These are phyloP conservation scores for Psittacula echo DNA, from an alignment of 2,797 vertebrate genomes.

Conservation along the genomic window DNA sequence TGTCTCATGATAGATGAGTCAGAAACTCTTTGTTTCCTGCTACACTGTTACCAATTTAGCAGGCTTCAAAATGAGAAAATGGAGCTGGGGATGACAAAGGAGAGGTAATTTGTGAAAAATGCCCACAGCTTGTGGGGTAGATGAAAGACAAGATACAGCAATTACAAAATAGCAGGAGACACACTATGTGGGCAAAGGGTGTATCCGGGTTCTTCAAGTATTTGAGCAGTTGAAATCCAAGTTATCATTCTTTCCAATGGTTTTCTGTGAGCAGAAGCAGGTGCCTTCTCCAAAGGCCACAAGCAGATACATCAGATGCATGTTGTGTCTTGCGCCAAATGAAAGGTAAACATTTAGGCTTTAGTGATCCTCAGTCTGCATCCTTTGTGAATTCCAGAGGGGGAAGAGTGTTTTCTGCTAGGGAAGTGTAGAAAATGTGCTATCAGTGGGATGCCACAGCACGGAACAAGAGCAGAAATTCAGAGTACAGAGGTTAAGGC, in stretches of 20 bases:
- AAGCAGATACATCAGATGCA: not conserved
- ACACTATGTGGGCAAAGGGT: slow-evolving; percentile 4
- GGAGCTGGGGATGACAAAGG: slow-evolving; percentile 43
- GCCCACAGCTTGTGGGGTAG: slow-evolving; percentile 15
- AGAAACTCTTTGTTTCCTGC: slow-evolving; percentile 56
- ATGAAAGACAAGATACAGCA: slow-evolving; percentile 51
- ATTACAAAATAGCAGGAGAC: slow-evolving; percentile 40
- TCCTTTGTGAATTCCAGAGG: not conserved
- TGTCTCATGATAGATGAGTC: slow-evolving; percentile 64
- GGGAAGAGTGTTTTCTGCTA: not conserved
- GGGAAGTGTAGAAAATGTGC: not conserved
- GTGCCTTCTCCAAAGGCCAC: not conserved
- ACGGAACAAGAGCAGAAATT: not conserved
- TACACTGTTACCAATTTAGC: slow-evolving; percentile 34
- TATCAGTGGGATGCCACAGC: not conserved
- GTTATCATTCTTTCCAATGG: not conserved
- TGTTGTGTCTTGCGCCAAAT: not conserved
- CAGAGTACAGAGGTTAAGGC: not conserved
- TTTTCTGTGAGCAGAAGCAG: not conserved
- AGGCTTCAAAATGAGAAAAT: slow-evolving; percentile 55
- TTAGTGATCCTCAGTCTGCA: not conserved
- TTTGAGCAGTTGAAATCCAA: not conserved
- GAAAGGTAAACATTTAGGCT: not conserved
- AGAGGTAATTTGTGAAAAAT: slow-evolving; percentile 44
- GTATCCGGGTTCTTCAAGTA: not conserved